phyloP scores from a whole-genome alignment of 2,113 vertebrate genomes.

The Mormyrus iriodes region DNA sequence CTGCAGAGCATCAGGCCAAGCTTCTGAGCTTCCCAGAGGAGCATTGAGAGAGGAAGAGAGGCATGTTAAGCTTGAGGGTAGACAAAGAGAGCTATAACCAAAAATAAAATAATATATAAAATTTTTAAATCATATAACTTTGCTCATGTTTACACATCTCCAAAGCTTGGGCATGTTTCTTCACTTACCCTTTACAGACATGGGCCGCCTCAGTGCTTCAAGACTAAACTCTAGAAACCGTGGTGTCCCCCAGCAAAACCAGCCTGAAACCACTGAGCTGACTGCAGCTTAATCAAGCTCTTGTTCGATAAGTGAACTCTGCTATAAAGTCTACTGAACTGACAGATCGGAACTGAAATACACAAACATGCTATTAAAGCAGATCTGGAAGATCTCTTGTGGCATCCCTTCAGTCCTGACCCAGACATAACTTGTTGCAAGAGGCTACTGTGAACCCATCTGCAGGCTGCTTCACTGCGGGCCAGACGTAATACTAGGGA shows the following conservation, averaged over 20 bases:
- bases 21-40: neutral
- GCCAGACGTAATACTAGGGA: neutral
- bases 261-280: neutral
- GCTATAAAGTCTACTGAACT: neutral
- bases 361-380: neutral
- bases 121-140: neutral
- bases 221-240: neutral
- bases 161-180: neutral
- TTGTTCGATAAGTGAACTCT: neutral
- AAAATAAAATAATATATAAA: too few species aligned
- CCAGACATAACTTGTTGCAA: neutral
- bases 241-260: neutral
- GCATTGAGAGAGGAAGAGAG: conserved; percentile 11
- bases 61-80: neutral
- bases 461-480: neutral
- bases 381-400: neutral
- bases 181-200: neutral
- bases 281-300: neutral
- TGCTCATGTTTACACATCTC: neutral
- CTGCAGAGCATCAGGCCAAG: neutral
- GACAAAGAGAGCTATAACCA: neutral
- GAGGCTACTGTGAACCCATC: neutral
- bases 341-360: neutral
- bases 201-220: neutral
- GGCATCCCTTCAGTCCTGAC: neutral